Evolutionary conservation across 2,797 vertebrate species (phyloP), one percentile per base, ranked within the genome.

Genomic region (Lerista edwardsae): DNA sequence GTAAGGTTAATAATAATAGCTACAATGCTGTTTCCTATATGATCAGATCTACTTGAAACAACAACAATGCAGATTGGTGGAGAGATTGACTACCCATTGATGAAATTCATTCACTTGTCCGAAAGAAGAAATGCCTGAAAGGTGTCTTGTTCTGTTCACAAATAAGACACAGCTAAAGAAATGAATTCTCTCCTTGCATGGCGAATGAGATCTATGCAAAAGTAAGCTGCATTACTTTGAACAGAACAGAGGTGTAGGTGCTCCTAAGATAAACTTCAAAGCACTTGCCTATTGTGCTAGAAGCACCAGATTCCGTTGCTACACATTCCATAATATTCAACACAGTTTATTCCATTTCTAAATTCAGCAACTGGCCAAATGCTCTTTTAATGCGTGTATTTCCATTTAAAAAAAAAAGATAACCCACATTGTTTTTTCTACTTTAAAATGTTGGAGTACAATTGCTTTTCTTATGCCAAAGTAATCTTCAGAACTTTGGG

Each of bases 141-240:
- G 23, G 39, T 6, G 41, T 25, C 61, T 75, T 57, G 21, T 75
- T 83, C n/a, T n/a, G n/a, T n/a, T 76, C 19, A 61, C 31, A 47
- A 39, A n/a, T 75, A 76, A 14, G 44, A n/a, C 55, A 62, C 51
- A 73, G 68, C 41, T 55, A 79, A 7, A 2, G 1, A 17, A 77
- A 81, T 34, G 1, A 36, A 80, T 1, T 41, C 47, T 47, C 64
- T 88, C n/a, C 91, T 68, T 78, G 89, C 69, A 78, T 31, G 29
- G 27, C 39, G 15, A 27, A 15, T 9, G 17, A 57, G 34, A 34
- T 34, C 11, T 57, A 75, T 51, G 23, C 31, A 11, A 27, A 41
- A 29, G 14, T 27, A 78, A 65, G 76, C 31, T 36, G 62, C 75
- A 41, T 21, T n/a, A 61, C 39, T 65, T 78, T 65, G 44, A 27